Evolutionary conservation across 2,797 vertebrate species (phyloP).

Genomic region (Naso thynnoides): DNA sequence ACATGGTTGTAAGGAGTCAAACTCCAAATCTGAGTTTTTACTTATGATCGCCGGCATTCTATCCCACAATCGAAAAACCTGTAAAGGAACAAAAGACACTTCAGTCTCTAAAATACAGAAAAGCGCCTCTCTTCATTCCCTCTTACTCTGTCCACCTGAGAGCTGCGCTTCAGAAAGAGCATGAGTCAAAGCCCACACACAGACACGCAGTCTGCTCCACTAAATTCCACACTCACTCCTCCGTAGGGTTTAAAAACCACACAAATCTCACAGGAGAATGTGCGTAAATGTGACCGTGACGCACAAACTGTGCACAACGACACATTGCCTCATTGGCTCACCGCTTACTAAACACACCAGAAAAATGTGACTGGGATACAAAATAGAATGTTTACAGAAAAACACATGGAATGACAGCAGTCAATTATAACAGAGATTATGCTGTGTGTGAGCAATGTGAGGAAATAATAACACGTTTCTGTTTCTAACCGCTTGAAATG

Average conservation of each 20-base stretch:
- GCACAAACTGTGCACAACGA: conserved; percentile 43
- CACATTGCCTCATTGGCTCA: background rate
- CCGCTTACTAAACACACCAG: background rate
- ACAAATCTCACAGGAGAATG: conserved; percentile 62
- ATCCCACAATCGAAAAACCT: conserved; percentile 74
- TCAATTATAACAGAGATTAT: background rate
- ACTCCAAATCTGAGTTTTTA: conserved; percentile 97
- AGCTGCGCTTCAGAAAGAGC: conserved; percentile 38
- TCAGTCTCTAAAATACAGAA: conserved; percentile 28
- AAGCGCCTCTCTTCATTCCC: conserved; percentile 24
- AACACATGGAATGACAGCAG: conserved; percentile 45
- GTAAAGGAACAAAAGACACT: conserved; percentile 52
- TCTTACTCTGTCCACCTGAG: conserved; percentile 64
- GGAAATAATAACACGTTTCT: background rate
- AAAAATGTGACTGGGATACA: background rate
- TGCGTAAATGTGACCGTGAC: conserved; percentile 73
- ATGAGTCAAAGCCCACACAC: conserved; percentile 74
- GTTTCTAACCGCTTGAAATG: background rate
- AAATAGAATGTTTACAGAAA: conserved; percentile 6
- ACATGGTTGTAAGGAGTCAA: conserved; percentile 97
- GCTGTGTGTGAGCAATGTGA: background rate
- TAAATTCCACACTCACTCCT: conserved; percentile 51
- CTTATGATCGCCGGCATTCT: conserved; percentile 93
- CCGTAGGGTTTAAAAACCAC: conserved; percentile 46
- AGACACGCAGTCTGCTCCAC: conserved; percentile 59